A percentile compares a stretch with the other conserved stretches of the same genome.
phyloP scores from a whole-genome alignment of 2,113 vertebrate genomes.

The Pedetes capensis region DNA sequence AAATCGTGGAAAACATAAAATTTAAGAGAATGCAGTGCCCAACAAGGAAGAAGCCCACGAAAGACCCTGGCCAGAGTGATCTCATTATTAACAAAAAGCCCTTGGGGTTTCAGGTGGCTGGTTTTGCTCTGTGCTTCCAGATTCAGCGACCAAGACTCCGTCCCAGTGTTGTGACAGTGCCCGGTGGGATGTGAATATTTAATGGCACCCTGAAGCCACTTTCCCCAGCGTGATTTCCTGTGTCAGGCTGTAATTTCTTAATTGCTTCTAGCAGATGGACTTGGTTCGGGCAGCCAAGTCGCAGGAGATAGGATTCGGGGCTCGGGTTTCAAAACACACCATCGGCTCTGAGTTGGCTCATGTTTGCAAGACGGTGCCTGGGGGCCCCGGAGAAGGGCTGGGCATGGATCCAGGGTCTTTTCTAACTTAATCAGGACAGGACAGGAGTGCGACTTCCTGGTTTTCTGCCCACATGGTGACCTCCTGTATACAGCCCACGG shows the following conservation, averaged over 20 bases:
- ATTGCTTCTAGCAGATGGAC: conserved; percentile 36
- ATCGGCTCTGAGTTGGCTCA: rapidly evolving
- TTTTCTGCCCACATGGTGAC: background rate
- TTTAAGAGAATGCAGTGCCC: background rate
- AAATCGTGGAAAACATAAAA: background rate
- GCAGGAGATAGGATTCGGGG: background rate
- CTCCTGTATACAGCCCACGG: background rate
- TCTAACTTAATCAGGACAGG: background rate
- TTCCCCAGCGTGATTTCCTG: conserved; percentile 13
- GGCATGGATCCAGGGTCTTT: background rate
- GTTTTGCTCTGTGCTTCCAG: background rate
- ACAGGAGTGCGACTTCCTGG: background rate
- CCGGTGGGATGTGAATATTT: background rate
- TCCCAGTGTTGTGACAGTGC: background rate
- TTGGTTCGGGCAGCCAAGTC: conserved; percentile 42
- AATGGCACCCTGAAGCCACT: background rate
- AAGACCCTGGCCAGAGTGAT: no score
- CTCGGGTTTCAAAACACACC: conserved; percentile 56
- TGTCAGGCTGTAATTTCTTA: background rate
- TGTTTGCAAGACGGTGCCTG: background rate
- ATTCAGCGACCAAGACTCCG: background rate
- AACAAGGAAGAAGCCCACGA: background rate
- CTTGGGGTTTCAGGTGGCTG: background rate
- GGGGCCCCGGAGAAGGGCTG: background rate
- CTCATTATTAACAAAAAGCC: background rate